phyloP scores from a whole-genome alignment of 1,140 invertebrate genomes.

The Lerema accius region DNA sequence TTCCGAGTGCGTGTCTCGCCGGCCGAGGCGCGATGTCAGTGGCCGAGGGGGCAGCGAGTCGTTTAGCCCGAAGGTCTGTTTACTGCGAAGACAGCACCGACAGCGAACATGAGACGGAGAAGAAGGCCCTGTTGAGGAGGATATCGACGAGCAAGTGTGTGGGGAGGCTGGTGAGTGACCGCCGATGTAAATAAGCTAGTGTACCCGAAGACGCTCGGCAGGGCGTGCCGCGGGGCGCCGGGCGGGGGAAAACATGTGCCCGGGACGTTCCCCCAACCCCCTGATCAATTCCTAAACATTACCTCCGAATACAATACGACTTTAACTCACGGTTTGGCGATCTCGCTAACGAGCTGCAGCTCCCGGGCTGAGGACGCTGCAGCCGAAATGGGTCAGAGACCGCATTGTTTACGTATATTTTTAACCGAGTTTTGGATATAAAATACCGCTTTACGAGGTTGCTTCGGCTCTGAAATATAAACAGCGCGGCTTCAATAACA shows the following conservation, averaged over 20 bases:
- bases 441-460: conserved; percentile 20
- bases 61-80: conserved; percentile 54
- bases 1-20: conserved; percentile 55
- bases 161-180: conserved; percentile 67
- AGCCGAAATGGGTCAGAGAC: conserved; percentile 28
- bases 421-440: conserved; percentile 32
- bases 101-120: conserved; percentile 75
- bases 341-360: conserved; percentile 2
- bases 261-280: conserved; percentile 40
- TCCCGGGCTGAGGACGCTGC: conserved; percentile 13
- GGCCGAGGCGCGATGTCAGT: conserved; percentile 71
- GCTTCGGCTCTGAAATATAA: conserved; percentile 7
- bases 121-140: conserved; percentile 63
- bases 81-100: conserved; percentile 72
- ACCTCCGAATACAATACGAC: conserved; percentile 35
- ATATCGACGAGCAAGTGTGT: conserved; percentile 78
- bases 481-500: conserved; percentile 14
- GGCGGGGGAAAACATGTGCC: conserved; percentile 62
- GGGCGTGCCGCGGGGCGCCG: conserved; percentile 66
- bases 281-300: conserved; percentile 56
- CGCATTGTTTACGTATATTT: conserved; percentile 32
- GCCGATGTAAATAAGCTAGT: conserved; percentile 20
- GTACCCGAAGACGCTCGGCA: background rate
- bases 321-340: background rate
- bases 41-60: conserved; percentile 49